Percentiles rank a stretch among this genome's conserved stretches.
Evolutionary conservation across 2,113 vertebrate species (phyloP).

Genomic region (Mystacornis crossleyi): DNA sequence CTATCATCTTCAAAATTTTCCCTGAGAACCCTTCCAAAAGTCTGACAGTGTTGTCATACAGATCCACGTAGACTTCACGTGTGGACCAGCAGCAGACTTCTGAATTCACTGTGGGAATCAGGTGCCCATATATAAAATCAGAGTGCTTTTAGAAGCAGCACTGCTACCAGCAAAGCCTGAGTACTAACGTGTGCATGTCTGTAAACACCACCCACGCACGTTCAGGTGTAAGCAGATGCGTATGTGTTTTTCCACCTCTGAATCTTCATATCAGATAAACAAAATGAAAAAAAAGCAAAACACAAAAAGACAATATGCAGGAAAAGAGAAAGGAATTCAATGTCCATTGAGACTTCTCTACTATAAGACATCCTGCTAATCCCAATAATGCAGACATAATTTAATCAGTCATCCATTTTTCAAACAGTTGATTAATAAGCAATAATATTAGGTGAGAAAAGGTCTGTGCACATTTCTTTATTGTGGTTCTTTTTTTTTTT

Average conservation of each 20-base stretch:
- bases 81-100: not conserved
- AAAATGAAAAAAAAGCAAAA: not conserved
- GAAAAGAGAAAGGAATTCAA: not conserved
- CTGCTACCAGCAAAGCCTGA: not conserved
- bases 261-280: not conserved
- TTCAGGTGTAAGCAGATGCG: not conserved
- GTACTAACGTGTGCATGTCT: accelerated
- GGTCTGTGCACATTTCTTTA: not conserved
- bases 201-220: not conserved
- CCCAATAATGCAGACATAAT: not conserved
- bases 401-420: not conserved
- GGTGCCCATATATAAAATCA: not conserved
- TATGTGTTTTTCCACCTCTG: not conserved
- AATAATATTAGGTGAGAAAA: not conserved
- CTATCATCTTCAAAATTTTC: not conserved
- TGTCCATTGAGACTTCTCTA: not conserved
- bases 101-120: not conserved
- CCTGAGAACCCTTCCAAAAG: not conserved
- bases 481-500: not conserved
- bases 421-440: not conserved
- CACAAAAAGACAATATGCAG: not conserved
- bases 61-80: accelerated
- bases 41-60: not conserved
- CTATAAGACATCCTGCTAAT: not conserved
- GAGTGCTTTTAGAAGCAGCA: not conserved